These are phyloP conservation scores for Empidonax alnorum DNA, from an alignment of 2,113 vertebrate genomes.

Conservation along the genomic window DNA sequence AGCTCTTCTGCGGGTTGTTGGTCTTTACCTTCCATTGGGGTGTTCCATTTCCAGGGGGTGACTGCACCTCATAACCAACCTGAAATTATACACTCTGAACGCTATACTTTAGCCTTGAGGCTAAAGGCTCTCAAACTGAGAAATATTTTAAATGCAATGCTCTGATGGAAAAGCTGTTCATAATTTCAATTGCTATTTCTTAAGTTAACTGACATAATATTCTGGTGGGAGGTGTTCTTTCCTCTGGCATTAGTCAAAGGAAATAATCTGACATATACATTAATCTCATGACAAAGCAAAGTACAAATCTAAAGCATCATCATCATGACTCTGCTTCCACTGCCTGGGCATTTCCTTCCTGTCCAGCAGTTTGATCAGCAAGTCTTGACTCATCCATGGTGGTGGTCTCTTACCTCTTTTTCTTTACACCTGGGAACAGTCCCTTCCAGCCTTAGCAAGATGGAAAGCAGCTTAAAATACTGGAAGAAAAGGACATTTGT, in stretches of 20 bases:
- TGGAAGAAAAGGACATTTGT: neutral
- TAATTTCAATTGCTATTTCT: neutral
- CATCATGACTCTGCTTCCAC: neutral
- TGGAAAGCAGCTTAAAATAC: neutral
- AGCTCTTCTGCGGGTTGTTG: neutral
- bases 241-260: neutral
- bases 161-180: neutral
- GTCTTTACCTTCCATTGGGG: neutral
- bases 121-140: neutral
- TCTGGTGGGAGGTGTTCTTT: neutral
- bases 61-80: neutral
- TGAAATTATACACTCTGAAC: neutral
- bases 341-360: neutral
- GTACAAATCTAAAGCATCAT: neutral
- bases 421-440: neutral
- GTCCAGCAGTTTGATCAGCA: neutral
- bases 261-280: neutral
- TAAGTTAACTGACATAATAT: neutral
- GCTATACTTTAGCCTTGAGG: neutral
- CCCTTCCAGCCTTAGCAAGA: neutral
- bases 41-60: neutral
- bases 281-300: neutral
- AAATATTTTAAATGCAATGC: neutral
- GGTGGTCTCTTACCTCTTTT: neutral
- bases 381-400: fast-evolving